Conservation (phyloP, 2,113 vertebrate genomes). For the Promerops cafer region DNA sequence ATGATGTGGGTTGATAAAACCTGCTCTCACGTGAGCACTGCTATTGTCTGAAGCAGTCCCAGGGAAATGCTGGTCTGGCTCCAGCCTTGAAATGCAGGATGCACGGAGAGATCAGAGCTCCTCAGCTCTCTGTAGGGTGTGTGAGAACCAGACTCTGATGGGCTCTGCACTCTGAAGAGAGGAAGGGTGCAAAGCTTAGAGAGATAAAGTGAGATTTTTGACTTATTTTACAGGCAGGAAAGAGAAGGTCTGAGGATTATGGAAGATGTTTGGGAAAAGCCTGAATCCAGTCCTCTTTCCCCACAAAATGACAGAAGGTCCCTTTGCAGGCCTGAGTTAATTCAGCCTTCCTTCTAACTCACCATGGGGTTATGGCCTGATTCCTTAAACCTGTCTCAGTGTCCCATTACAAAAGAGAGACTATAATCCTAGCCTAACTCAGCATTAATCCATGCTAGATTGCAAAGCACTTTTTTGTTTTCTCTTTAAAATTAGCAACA, state of each 20-base stretch:
- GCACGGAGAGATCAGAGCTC: neutral
- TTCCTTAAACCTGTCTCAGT: neutral
- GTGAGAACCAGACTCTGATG: neutral
- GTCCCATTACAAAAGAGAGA: neutral
- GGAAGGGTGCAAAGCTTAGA: neutral
- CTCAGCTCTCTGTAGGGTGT: accelerated
- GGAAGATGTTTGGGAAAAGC: neutral
- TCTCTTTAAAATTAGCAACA: neutral
- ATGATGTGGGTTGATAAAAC: neutral
- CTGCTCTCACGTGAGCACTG: neutral
- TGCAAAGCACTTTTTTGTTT: neutral
- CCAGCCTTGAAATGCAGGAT: neutral
- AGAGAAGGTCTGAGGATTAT: neutral
- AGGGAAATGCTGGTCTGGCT: neutral
- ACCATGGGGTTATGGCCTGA: accelerated
- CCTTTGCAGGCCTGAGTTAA: neutral
- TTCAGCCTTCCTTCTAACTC: neutral
- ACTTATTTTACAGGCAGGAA: neutral
- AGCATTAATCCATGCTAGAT: neutral
- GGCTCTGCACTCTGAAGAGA: neutral
- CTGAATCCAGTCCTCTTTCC: neutral
- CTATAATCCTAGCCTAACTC: neutral
- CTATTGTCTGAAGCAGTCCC: neutral
- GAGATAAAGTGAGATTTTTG: neutral
- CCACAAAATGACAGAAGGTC: neutral